phyloP scores from a whole-genome alignment of 2,797 vertebrate genomes.

The Vespertilio murinus region DNA sequence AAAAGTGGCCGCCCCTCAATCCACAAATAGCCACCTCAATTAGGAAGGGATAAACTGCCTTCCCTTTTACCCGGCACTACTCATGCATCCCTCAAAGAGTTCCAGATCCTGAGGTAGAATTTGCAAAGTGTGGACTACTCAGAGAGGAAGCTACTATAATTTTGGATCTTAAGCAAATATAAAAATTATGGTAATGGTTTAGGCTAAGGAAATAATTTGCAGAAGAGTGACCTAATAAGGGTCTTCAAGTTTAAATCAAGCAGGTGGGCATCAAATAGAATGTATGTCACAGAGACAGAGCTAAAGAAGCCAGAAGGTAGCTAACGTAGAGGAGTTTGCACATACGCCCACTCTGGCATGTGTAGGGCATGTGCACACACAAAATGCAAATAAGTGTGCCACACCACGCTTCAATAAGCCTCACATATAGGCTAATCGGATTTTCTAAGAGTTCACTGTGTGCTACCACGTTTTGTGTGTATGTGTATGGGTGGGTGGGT shows the following conservation, averaged over 20 bases:
- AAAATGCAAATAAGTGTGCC: not conserved
- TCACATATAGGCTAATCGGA: not conserved
- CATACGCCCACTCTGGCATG: fast-evolving
- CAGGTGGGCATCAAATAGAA: not conserved
- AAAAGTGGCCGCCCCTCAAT: not conserved
- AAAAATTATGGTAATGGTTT: not conserved
- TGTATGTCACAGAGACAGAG: not conserved
- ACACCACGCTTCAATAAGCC: not conserved
- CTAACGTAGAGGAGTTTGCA: not conserved
- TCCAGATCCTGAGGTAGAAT: not conserved
- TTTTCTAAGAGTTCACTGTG: not conserved
- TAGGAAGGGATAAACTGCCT: not conserved
- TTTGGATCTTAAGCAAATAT: not conserved
- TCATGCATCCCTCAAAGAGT: not conserved
- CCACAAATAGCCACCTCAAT: slow-evolving; percentile 46
- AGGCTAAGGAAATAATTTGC: not conserved
- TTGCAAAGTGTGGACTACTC: not conserved
- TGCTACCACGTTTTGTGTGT: not conserved
- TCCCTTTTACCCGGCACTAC: not conserved
- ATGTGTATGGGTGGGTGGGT: not conserved
- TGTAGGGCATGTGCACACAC: not conserved
- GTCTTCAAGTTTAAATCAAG: slow-evolving; percentile 13
- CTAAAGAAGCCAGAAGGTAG: not conserved
- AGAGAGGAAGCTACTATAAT: not conserved
- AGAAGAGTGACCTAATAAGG: not conserved